These are phyloP conservation scores for Parelbella ahira DNA, from an alignment of 2,888 invertebrate genomes.

Conservation along the genomic window DNA sequence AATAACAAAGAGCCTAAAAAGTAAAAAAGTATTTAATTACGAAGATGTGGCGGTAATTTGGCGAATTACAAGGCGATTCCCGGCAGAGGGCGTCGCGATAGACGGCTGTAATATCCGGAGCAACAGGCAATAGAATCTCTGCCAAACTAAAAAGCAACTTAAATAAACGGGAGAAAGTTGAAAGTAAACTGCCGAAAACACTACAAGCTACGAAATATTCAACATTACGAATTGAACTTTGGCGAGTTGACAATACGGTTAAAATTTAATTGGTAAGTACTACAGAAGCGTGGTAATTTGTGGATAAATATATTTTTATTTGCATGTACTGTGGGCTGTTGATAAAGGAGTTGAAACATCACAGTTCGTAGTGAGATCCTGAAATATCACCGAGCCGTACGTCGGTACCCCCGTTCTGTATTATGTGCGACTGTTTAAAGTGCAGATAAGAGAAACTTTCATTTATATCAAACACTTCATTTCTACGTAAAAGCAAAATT, in stretches of 20 bases:
- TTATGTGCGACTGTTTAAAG: too few relatives aligned
- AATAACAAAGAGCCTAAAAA: conserved; percentile 8
- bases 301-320: conserved; percentile 40
- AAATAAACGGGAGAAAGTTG: background rate
- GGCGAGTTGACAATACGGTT: background rate
- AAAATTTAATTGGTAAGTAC: conserved; percentile 1
- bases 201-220: conserved; percentile 8
- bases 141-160: conserved; percentile 9
- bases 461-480: too few relatives aligned
- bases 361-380: conserved; percentile 7
- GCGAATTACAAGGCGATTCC: conserved; percentile 71
- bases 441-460: too few relatives aligned
- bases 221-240: conserved; percentile 25
- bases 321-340: conserved; percentile 33
- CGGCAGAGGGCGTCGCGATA: conserved; percentile 59
- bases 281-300: conserved; percentile 29
- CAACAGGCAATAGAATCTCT: conserved; percentile 54
- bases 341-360: conserved; percentile 27
- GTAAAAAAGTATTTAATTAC: conserved; percentile 67
- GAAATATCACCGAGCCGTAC: too few relatives aligned
- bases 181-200: conserved; percentile 6
- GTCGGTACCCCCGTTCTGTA: too few relatives aligned
- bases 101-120: conserved; percentile 69
- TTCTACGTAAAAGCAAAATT: too few relatives aligned
- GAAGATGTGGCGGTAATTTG: conserved; percentile 62